Base-by-base conservation (phyloP, 2,113 vertebrate genomes). In the Ascaphus truei region DNA sequence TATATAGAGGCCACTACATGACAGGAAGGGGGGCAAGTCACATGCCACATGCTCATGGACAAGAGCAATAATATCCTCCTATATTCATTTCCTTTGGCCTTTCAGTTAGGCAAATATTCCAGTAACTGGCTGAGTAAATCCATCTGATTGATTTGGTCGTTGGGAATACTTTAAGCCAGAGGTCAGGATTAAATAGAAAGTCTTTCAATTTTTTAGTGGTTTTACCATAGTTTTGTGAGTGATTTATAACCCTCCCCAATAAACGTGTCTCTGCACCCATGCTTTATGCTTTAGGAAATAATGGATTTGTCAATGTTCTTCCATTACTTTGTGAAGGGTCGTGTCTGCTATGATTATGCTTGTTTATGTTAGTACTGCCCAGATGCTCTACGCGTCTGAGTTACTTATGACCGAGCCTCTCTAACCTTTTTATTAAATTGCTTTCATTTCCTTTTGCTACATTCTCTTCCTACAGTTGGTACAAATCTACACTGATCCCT, bases 141-240 rank as follows among this genome's bases (percentile, higher is more conserved):
- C 18, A 29, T 45, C 22, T 23, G 15, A 72, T 45, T 68, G 30
- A 75, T 62, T 48, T 18, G 50, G 29, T 51, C 6, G 10, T n/a
- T 31, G 10, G 53, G 10, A 43, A 53, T 50, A 71, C 13, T 63
- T 61, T 68, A 36, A 59, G 34, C 4, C 18, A 43, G 27, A 65
- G 25, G 15, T 66, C 43, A 78, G 26, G n/a, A 56, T 30, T 30
- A 27, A 68, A 65, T 59, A 29, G 7, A 43, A 12, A 53, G 58
- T 47, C 1, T 52, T 25, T 26, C 5, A 6, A 1, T 3, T 11
- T 37, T 64, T 53, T 45, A 48, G 25, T 18, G 20, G 7, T 8
- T 52, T 71, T 61, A 4, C 16, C 12, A 10, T 52, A 36, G 45
- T 68, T 68, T 51, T 41, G 22, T 7, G 13, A 18, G 20, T 75